phyloP scores from a whole-genome alignment of 1,140 invertebrate genomes.

The Drosophila aff. region DNA sequence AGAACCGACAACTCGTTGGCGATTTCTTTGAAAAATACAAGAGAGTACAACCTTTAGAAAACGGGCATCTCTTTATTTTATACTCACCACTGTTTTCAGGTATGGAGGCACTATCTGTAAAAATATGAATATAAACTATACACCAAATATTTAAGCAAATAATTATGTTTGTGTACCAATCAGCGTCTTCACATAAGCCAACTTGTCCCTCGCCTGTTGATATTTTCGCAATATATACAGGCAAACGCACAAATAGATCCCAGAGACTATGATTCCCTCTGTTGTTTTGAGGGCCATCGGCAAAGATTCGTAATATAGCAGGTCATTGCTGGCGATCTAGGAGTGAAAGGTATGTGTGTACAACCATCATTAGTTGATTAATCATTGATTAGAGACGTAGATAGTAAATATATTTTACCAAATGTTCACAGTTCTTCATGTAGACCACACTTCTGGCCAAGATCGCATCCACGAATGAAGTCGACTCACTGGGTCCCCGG shows the following conservation, averaged over 20 bases:
- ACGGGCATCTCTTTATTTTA: neutral
- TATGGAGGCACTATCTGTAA: neutral
- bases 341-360: too few species aligned
- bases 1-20: constrained; percentile 5
- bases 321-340: constrained; percentile 38
- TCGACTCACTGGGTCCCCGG: constrained; percentile 25
- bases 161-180: constrained; percentile 15
- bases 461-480: constrained; percentile 28
- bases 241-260: constrained; percentile 35
- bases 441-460: constrained; percentile 39
- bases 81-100: constrained; percentile 15
- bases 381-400: neutral
- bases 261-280: constrained; percentile 18
- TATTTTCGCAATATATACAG: constrained; percentile 34
- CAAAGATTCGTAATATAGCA: constrained; percentile 39
- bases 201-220: constrained; percentile 13
- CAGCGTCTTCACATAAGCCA: constrained; percentile 5
- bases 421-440: constrained; percentile 17
- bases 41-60: neutral
- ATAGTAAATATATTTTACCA: constrained; percentile 14
- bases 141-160: neutral
- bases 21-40: constrained; percentile 20
- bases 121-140: neutral
- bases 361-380: neutral
- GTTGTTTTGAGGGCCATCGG: constrained; percentile 15